Base-by-base conservation (phyloP, 2,113 vertebrate species). In the Cygnus buccinator region DNA sequence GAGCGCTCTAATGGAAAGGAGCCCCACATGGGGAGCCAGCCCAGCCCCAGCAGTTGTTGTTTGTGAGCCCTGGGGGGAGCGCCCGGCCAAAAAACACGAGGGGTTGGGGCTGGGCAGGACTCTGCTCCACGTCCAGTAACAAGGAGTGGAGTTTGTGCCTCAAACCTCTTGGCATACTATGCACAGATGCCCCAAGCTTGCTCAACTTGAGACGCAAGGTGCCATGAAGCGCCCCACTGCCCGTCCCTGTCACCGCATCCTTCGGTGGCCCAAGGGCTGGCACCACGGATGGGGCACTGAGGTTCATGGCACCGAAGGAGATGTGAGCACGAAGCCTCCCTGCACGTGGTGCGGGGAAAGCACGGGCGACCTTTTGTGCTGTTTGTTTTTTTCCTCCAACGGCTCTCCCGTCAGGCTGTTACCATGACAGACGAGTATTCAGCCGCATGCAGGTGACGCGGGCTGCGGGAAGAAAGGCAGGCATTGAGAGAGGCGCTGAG, bases 1-100 rank as follows among this genome's bases (percentile, higher is more conserved):
- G 95, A 92, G 94, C 80, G 84, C 80, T 92, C 48, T 96, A 82
- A 96, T 94, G 93, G 96, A 97, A 96, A 93, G 90, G 89, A 93
- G 66, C 62, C 87, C 93, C 86, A 82, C 10, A 37, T 54, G 93
- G 88, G 82, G 93, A 93, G 82, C 90, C 68, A 65, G 87, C 79
- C 78, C 76, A 89, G 87, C 68, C 41, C 86, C 89, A 35, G 73
- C 78, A 84, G 87, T 91, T 87, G 73, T 90, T 96, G 91, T 95
- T 96, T 92, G 92, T 95, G 95, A 61, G 77, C 70, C 80, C 77
- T 94, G 70, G 91, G 83, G 94, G 2, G 9, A 95, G 87, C 71
- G 43, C 63, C 94, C 90, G 81, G 84, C 84, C 8, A 9, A 75
- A 63, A 67, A 85, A 90, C 68, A 75, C 14, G 48, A 33, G 71